Evolutionary conservation across 2,888 invertebrate genomes (phyloP).

Genomic region (Epiblema foenella): DNA sequence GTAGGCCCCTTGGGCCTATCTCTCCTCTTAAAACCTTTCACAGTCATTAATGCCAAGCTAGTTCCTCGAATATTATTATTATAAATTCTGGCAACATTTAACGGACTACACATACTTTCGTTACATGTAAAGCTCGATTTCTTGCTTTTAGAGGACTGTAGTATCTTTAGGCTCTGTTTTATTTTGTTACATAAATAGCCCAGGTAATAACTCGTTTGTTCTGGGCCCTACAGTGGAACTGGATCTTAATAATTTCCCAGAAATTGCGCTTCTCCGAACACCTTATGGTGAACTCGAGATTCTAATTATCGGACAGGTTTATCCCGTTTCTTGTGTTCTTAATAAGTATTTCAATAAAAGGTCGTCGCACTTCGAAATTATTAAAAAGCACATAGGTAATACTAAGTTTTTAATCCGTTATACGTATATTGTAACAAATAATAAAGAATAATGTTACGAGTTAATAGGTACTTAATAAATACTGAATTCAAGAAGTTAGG

Average conservation of each 20-base stretch:
- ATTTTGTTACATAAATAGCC: constrained; percentile 65
- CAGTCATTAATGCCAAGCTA: too few species aligned
- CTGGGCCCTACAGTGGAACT: constrained; percentile 47
- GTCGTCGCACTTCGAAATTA: constrained; percentile 28
- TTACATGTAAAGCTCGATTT: constrained; percentile 25
- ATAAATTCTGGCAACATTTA: constrained; percentile 44
- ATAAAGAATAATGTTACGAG: too few species aligned
- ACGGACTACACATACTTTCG: constrained; percentile 42
- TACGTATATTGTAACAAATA: too few species aligned
- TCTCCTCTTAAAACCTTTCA: too few species aligned
- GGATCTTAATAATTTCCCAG: constrained; percentile 22
- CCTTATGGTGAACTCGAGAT: constrained; percentile 46
- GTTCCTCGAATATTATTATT: neutral
- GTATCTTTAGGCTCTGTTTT: constrained; percentile 53
- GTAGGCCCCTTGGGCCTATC: too few species aligned
- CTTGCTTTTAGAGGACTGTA: constrained; percentile 48
- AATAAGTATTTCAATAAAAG: constrained; percentile 37
- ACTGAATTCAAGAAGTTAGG: too few species aligned
- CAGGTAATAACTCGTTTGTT: constrained; percentile 51
- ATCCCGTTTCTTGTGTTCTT: constrained; percentile 52
- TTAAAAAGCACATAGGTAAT: neutral
- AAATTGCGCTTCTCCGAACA: constrained; percentile 11
- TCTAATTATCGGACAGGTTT: constrained; percentile 56
- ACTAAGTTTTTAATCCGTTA: neutral
- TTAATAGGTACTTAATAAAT: too few species aligned